Percentiles rank a stretch among this genome's conserved stretches.
Conservation (phyloP, 2,113 vertebrate genomes). For the Entomyzon cyanotis region DNA sequence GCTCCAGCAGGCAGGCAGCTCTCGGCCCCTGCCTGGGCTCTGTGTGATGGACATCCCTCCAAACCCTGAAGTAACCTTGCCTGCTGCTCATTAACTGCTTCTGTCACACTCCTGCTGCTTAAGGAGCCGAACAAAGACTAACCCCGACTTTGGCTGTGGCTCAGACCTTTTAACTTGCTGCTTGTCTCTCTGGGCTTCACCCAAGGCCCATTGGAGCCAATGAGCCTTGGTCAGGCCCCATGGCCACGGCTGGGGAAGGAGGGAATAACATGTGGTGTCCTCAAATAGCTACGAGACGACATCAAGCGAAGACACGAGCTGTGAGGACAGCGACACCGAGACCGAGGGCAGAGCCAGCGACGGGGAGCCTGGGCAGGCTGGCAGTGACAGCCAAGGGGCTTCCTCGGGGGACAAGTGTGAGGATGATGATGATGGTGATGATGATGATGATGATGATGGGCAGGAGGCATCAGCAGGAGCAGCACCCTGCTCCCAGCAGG, state of each 20-base stretch:
- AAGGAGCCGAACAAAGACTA: background rate
- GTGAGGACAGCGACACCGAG: conserved; percentile 77
- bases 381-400: background rate
- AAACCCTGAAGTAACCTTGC: conserved; percentile 14
- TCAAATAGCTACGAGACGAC: conserved; percentile 90
- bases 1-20: background rate
- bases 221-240: conserved; percentile 8
- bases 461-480: background rate
- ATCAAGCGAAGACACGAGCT: conserved; percentile 94
- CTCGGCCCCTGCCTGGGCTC: background rate
- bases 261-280: conserved; percentile 55
- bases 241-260: background rate
- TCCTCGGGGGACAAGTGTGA: background rate
- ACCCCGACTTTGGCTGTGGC: background rate
- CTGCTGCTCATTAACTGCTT: conserved; percentile 45
- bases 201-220: conserved; percentile 33
- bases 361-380: background rate
- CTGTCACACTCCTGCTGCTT: background rate
- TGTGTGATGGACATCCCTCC: background rate
- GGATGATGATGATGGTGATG: background rate
- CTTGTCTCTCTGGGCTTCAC: background rate
- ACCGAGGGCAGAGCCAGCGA: conserved; percentile 29
- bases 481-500: background rate
- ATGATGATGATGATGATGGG: background rate
- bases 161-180: background rate